These are phyloP conservation scores for Vesta saturnalis DNA, from an alignment of 2,888 invertebrate genomes.

Conservation along the genomic window DNA sequence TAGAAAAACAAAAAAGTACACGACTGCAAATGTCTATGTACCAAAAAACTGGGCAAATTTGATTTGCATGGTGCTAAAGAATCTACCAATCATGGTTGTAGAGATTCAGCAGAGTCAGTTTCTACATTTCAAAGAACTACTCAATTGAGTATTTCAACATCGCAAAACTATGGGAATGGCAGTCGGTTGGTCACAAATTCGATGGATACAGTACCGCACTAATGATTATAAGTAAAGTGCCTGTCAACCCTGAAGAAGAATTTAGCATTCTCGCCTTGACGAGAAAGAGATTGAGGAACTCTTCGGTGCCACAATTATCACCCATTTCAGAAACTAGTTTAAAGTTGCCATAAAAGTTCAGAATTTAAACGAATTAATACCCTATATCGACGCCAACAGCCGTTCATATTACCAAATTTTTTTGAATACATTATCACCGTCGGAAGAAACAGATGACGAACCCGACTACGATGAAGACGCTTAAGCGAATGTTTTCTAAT, in stretches of 20 bases:
- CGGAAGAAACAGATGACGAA: not conserved
- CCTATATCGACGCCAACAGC: too few species aligned
- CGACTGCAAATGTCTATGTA: slow-evolving; percentile 7
- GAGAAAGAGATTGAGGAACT: too few species aligned
- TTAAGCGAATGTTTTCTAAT: not conserved
- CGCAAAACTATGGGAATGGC: too few species aligned
- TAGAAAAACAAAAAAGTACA: slow-evolving; percentile 7
- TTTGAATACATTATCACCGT: not conserved
- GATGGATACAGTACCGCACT: too few species aligned
- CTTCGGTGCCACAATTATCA: not conserved
- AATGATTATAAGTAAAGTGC: too few species aligned
- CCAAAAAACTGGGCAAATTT: slow-evolving; percentile 3
- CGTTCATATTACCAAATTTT: not conserved
- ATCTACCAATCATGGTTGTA: not conserved
- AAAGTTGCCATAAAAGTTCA: not conserved
- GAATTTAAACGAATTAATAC: too few species aligned
- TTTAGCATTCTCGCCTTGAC: not conserved
- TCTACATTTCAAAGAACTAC: slow-evolving; percentile 4
- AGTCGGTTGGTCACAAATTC: too few species aligned
- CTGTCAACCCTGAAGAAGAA: not conserved
- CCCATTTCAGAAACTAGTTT: not conserved
- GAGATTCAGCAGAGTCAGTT: not conserved
- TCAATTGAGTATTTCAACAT: not conserved
- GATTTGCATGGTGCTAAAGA: not conserved
- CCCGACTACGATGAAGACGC: slow-evolving; percentile 7